A percentile compares a stretch with the other conserved stretches of the same genome.
These are phyloP conservation scores for Actinia tenebrosa DNA, from an alignment of 64 coral and sea anemone genomes.

Conservation along the genomic window DNA sequence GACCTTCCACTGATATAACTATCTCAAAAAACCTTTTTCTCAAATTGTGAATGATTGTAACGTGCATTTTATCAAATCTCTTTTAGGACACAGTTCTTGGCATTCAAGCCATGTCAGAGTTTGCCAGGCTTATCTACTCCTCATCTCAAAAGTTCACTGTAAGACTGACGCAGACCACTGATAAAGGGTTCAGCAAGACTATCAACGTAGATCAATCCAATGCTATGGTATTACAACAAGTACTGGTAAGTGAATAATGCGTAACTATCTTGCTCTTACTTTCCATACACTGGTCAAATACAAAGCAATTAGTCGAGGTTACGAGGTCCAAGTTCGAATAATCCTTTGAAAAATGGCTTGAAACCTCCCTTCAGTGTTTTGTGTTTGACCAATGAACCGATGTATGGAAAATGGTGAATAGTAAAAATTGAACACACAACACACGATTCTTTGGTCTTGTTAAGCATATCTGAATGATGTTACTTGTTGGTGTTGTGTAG, in stretches of 20 bases:
- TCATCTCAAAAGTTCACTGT: constrained; percentile 51
- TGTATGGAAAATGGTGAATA: neutral
- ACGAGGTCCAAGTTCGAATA: no score
- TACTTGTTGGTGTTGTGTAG: no score
- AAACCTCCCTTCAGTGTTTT: no score
- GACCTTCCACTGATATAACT: no score
- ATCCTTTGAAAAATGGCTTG: no score
- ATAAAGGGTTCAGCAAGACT: constrained; percentile 34
- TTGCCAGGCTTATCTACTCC: constrained; percentile 56
- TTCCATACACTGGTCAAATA: no score
- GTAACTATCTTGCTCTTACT: no score
- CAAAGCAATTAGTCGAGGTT: no score
- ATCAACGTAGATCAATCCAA: constrained; percentile 56
- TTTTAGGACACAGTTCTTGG: constrained; percentile 76
- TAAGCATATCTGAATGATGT: no score
- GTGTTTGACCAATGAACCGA: neutral
- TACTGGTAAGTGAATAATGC: constrained; percentile 33
- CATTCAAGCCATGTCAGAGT: constrained; percentile 70
- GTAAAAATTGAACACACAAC: neutral
- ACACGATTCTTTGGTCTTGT: no score
- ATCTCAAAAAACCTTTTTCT: no score
- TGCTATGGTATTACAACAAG: constrained; percentile 63
- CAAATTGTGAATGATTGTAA: no score
- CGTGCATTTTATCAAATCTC: neutral
- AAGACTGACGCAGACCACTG: constrained; percentile 16